Conservation (phyloP, 2,888 invertebrate species). For the Plebejus melissa region DNA sequence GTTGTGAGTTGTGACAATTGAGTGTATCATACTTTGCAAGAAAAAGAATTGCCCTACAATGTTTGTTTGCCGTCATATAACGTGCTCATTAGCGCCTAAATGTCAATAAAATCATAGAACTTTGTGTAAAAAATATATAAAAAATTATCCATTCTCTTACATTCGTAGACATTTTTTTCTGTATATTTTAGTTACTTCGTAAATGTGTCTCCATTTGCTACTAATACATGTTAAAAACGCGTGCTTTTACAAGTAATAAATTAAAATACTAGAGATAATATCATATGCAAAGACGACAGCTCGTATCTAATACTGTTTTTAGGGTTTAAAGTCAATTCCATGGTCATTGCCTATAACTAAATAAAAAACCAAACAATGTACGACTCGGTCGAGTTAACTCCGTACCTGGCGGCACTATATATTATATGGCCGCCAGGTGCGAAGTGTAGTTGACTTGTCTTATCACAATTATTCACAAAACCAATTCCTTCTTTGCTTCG, state of each 20-base stretch:
- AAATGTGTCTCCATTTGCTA: neutral
- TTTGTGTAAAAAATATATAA: neutral
- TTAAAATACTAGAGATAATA: neutral
- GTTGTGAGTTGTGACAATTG: neutral
- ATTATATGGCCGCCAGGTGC: too few relatives aligned
- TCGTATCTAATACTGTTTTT: neutral
- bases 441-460: neutral
- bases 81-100: neutral
- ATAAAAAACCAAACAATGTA: neutral
- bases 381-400: too few relatives aligned
- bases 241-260: neutral
- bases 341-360: neutral
- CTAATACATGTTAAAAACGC: neutral
- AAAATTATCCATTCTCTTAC: neutral
- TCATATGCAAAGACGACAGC: slow-evolving; percentile 4
- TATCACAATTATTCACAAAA: neutral
- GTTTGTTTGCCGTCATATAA: neutral
- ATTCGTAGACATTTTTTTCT: neutral
- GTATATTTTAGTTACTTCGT: neutral
- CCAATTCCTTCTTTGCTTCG: neutral
- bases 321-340: neutral
- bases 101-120: neutral
- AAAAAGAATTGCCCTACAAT: neutral
- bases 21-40: neutral
- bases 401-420: too few relatives aligned